phyloP scores from a whole-genome alignment of 2,113 vertebrate species.

The Empidonax traillii region DNA sequence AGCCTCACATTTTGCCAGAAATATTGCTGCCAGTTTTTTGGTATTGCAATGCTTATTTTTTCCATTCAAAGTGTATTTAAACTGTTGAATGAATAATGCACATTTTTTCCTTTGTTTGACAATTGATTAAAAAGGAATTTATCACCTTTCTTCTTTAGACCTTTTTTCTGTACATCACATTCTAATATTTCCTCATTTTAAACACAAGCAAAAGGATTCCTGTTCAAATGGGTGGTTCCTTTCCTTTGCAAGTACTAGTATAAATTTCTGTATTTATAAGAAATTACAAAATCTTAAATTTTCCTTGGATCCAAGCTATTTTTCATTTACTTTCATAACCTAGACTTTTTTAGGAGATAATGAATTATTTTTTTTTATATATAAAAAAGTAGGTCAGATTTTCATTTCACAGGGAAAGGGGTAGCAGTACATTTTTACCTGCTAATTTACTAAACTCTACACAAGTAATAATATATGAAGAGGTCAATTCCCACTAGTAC shows the following conservation, averaged over 20 bases:
- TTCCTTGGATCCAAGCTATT: not conserved
- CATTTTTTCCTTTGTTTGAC: not conserved
- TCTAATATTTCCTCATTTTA: not conserved
- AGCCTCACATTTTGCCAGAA: not conserved
- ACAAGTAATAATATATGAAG: not conserved
- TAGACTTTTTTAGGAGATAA: not conserved
- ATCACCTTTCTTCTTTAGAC: not conserved
- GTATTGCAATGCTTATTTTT: not conserved
- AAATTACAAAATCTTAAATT: not conserved
- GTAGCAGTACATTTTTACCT: not conserved
- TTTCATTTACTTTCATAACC: not conserved
- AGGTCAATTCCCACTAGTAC: conserved; percentile 4
- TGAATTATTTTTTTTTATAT: not conserved
- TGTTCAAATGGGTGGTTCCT: not conserved
- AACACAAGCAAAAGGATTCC: not conserved
- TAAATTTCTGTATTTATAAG: not conserved
- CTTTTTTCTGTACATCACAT: not conserved
- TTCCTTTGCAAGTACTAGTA: not conserved
- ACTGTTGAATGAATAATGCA: not conserved
- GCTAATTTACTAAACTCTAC: not conserved
- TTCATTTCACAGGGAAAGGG: not conserved
- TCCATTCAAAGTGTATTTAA: not conserved
- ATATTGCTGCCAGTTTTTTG: not conserved
- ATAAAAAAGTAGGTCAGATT: not conserved
- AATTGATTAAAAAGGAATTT: not conserved